Conservation (phyloP, 53 echinoderm and acorn worm species). For the Echinarachnius parma region DNA sequence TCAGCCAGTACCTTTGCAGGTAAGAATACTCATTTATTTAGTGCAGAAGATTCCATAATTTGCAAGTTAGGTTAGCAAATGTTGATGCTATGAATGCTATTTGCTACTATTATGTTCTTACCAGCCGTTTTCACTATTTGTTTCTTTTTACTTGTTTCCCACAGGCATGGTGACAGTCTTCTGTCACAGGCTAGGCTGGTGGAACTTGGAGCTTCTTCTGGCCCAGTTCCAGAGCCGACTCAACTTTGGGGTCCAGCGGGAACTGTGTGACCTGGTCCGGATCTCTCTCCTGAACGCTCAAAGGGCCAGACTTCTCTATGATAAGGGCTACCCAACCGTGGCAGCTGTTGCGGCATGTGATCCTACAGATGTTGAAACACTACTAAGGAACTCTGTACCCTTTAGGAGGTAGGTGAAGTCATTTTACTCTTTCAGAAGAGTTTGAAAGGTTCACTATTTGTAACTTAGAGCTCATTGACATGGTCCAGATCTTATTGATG, state of each 20-base stretch:
- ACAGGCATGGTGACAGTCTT: constrained; percentile 98
- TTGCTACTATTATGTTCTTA: too few relatives aligned
- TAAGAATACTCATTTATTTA: too few relatives aligned
- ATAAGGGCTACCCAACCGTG: constrained; percentile 64
- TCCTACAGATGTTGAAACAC: constrained; percentile 64
- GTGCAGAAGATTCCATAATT: too few relatives aligned
- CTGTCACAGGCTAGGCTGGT: constrained; percentile 92
- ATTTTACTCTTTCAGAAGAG: too few relatives aligned
- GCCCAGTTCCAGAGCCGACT: constrained; percentile 91
- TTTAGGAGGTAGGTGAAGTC: constrained; percentile 81
- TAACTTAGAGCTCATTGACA: too few relatives aligned
- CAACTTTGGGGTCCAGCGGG: constrained; percentile 97
- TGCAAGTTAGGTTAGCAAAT: too few relatives aligned
- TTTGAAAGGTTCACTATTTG: too few relatives aligned
- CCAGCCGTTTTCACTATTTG: too few relatives aligned
- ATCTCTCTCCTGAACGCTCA: constrained; percentile 89
- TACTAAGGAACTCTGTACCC: constrained; percentile 81
- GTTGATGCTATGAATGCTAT: too few relatives aligned
- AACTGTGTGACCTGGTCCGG: constrained; percentile 88
- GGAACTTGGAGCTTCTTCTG: constrained; percentile 90
- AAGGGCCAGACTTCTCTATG: constrained; percentile 85
- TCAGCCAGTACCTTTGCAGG: constrained; percentile 97
- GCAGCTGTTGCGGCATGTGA: constrained; percentile 74
- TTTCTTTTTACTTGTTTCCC: background rate
- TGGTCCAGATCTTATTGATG: too few relatives aligned